Evolutionary conservation across 2,888 invertebrate species (phyloP).

Genomic region (Aphidoletes aphidimyza): DNA sequence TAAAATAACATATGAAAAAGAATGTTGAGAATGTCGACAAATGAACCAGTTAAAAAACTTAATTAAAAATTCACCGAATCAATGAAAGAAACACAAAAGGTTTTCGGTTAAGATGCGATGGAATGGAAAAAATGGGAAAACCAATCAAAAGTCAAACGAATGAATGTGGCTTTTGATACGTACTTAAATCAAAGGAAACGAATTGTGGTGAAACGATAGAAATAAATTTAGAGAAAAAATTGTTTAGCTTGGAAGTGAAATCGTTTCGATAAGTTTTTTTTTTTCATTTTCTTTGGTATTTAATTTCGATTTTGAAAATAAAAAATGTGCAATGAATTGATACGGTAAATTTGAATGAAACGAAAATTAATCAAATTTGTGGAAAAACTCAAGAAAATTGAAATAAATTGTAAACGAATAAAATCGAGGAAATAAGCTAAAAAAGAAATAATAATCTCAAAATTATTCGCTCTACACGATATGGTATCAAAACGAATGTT

Average conservation of each 20-base stretch:
- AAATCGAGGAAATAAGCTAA: background rate
- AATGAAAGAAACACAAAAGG: too few relatives aligned
- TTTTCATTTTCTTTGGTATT: too few relatives aligned
- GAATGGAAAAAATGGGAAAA: background rate
- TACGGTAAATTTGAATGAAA: background rate
- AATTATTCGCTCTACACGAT: too few relatives aligned
- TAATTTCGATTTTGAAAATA: slow-evolving; percentile 15
- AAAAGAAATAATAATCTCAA: background rate
- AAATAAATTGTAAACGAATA: background rate
- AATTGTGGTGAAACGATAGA: background rate
- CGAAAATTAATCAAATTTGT: background rate
- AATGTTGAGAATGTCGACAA: too few relatives aligned
- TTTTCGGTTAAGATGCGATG: background rate
- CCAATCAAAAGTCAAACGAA: background rate
- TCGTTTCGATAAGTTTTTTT: too few relatives aligned
- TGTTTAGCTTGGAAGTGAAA: background rate
- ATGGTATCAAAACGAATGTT: background rate
- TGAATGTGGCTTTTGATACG: background rate
- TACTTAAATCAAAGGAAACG: slow-evolving; percentile 16
- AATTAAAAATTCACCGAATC: too few relatives aligned
- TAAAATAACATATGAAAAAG: too few relatives aligned
- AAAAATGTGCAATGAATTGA: slow-evolving; percentile 19
- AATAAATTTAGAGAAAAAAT: background rate
- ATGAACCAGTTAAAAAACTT: too few relatives aligned
- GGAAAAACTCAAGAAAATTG: background rate